Base-by-base conservation (phyloP, 2,113 vertebrate species). In the Brachypteracias leptosomus region DNA sequence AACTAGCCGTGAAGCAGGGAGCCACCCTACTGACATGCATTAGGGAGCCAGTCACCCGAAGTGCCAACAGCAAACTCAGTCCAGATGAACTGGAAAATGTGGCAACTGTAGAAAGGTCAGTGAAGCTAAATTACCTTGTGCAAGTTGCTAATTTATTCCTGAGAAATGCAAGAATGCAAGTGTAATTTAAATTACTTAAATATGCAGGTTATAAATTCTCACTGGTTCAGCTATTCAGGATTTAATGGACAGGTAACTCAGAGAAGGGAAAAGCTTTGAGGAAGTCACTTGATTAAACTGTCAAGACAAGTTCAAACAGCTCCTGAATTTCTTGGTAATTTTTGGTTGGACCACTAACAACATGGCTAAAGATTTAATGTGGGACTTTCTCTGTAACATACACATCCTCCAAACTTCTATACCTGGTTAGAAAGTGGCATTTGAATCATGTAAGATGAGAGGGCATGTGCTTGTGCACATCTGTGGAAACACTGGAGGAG, bases 61-160 rank as follows among this genome's bases (percentile, higher is more conserved):
- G 97, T 4, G 97, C 98, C 35, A 97, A 96, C 73, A 97, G 98
- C 95, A 98, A 98, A 70, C 98, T 99, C 67, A 99, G 98, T 85
- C 98, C 98, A 25, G 99, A 98, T 62, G 98, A 99, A 94, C 89
- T 98, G 88, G 99, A 99, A 93, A 99, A 99, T 87, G 98, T 98
- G 70, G 98, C 98, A 75, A 99, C 99, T 0, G 98, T 99, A 74
- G 98, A 99, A 96, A 99, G 99, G 99, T 99, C 52, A 93, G 97
- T 93, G 77, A 54, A 89, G n/a, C n/a, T 40, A 10, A 9, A 51
- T 49, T 59, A 57, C 35, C 54, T 46, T 54, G 25, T 68, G 28
- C 21, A 55, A 36, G 16, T 72, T 66, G 33, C 35, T 95, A 11
- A 59, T 77, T 94, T 71, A 78, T 42, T 89, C 31, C 36, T 74